A percentile compares a stretch with the other conserved stretches of the same genome.
Evolutionary conservation across 2,797 vertebrate genomes (phyloP).

Genomic region (Gallinago solitaria): DNA sequence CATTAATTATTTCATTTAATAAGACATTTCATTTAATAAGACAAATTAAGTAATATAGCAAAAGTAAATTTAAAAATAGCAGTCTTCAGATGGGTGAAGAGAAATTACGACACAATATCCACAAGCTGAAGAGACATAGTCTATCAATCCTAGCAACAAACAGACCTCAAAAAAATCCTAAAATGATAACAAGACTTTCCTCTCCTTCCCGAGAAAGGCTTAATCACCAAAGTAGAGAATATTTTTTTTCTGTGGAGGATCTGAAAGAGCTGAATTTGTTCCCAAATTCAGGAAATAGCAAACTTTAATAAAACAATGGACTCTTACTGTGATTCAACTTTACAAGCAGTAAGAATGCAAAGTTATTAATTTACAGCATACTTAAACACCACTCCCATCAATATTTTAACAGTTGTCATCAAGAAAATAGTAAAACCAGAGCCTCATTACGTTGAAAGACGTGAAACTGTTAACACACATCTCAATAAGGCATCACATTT

Average conservation of each 20-base stretch:
- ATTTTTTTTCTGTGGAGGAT: neutral
- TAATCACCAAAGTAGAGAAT: neutral
- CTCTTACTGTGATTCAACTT: neutral
- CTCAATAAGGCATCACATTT: neutral
- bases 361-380: neutral
- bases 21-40: neutral
- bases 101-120: neutral
- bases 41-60: neutral
- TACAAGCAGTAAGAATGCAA: neutral
- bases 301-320: neutral
- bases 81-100: neutral
- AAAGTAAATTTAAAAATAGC: neutral
- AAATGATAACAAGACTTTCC: neutral
- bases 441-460: neutral
- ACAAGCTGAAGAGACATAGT: neutral
- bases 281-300: neutral
- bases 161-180: neutral
- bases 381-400: neutral
- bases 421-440: neutral
- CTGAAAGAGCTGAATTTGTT: neutral
- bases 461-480: neutral
- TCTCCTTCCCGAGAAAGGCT: neutral
- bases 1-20: neutral
- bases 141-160: neutral
- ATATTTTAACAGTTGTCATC: neutral